These are phyloP conservation scores for Drosophila mojavensis DNA, from an alignment of 1,140 invertebrate species.

Conservation along the genomic window DNA sequence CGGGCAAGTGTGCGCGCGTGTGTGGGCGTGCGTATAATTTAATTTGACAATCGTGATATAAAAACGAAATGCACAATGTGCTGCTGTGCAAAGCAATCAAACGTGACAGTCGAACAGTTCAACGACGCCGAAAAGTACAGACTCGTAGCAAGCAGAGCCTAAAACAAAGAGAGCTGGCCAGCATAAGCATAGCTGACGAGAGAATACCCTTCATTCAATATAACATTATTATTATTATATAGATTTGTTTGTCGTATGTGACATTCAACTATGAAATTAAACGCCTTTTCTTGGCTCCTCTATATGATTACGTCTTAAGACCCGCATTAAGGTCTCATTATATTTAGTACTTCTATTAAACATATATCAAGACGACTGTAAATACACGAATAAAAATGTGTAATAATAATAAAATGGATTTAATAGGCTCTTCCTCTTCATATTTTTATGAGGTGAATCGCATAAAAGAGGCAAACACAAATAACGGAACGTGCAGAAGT, in stretches of 20 bases:
- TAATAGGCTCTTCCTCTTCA: too few relatives aligned
- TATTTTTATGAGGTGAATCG: too few relatives aligned
- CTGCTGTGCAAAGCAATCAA: conserved; percentile 66
- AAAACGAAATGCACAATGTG: conserved; percentile 79
- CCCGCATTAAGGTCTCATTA: too few relatives aligned
- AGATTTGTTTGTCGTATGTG: too few relatives aligned
- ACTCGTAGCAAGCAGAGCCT: conserved; percentile 13
- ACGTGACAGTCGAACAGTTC: conserved; percentile 9
- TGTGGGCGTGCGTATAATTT: conserved; percentile 65
- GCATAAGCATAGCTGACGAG: neutral
- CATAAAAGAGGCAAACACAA: conserved; percentile 7
- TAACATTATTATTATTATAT: too few relatives aligned
- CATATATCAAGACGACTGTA: too few relatives aligned
- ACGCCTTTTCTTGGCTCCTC: too few relatives aligned
- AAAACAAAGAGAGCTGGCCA: neutral
- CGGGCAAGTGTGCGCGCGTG: neutral
- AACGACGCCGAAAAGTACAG: conserved; percentile 5
- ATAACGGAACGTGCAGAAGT: neutral
- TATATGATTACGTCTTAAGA: too few relatives aligned
- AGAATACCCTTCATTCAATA: neutral
- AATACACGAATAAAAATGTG: too few relatives aligned
- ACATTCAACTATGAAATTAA: too few relatives aligned
- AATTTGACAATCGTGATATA: conserved; percentile 75
- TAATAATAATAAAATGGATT: too few relatives aligned
- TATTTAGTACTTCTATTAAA: too few relatives aligned